Conservation (phyloP, 2,888 invertebrate species). For the Scaptomyza parva region DNA sequence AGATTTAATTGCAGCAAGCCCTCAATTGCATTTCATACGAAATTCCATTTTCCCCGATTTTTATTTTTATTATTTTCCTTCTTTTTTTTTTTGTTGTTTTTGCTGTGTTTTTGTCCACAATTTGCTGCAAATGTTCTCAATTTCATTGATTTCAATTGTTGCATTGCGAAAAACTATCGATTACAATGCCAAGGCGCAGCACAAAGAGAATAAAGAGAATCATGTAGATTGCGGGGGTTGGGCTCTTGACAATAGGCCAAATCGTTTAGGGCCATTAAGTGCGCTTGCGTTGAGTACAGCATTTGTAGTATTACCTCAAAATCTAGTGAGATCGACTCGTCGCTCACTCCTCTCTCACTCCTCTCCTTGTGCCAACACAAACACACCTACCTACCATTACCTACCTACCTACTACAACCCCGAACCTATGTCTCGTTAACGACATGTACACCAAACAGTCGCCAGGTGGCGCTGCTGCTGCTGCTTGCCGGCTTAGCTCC, state of each 20-base stretch:
- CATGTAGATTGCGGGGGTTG: constrained; percentile 25
- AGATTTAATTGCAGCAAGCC: constrained; percentile 74
- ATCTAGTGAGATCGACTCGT: constrained; percentile 33
- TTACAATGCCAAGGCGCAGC: constrained; percentile 53
- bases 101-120: constrained; percentile 22
- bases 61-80: constrained; percentile 16
- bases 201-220: constrained; percentile 18
- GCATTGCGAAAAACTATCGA: constrained; percentile 74
- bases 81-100: constrained; percentile 2
- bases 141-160: constrained; percentile 77
- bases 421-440: neutral
- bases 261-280: constrained; percentile 64
- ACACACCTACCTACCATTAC: neutral
- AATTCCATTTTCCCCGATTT: constrained; percentile 41
- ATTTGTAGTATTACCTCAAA: constrained; percentile 42
- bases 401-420: neutral
- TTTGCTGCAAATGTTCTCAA: constrained; percentile 70
- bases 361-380: constrained; percentile 25
- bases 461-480: constrained; percentile 50
- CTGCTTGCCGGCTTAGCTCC: constrained; percentile 5
- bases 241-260: constrained; percentile 47
- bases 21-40: constrained; percentile 56
- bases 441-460: neutral
- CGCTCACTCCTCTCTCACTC: constrained; percentile 22
- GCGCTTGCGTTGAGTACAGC: constrained; percentile 27